Evolutionary conservation across 2,888 invertebrate genomes (phyloP).

Genomic region (Coleophora deauratella): DNA sequence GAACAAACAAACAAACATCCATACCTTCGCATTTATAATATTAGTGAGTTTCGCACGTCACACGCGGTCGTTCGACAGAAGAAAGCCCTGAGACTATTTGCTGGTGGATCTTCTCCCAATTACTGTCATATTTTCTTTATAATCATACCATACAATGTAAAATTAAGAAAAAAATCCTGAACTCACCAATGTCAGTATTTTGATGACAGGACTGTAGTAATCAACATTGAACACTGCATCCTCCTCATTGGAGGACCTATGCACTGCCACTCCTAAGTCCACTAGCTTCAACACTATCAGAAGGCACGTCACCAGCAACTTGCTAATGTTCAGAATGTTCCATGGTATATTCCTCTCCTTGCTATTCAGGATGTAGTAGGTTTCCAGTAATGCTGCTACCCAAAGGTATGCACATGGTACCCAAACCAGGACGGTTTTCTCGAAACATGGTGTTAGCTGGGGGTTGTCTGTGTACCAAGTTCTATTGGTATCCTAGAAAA

Average conservation of each 20-base stretch:
- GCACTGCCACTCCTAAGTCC: conserved; percentile 78
- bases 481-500: conserved; percentile 80
- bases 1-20: too few relatives aligned
- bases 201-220: conserved; percentile 84
- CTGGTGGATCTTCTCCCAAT: too few relatives aligned
- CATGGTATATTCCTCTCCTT: conserved; percentile 86
- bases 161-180: neutral
- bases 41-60: too few relatives aligned
- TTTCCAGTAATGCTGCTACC: conserved; percentile 82
- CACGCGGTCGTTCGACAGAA: too few relatives aligned
- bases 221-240: conserved; percentile 78
- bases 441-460: conserved; percentile 92
- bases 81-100: too few relatives aligned
- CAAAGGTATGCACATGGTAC: conserved; percentile 89
- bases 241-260: conserved; percentile 65
- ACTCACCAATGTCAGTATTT: conserved; percentile 89
- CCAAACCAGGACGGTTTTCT: conserved; percentile 93
- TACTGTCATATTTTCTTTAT: too few relatives aligned
- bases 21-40: too few relatives aligned
- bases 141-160: too few relatives aligned
- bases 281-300: conserved; percentile 79
- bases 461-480: conserved; percentile 90
- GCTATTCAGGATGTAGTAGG: conserved; percentile 83
- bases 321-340: conserved; percentile 81
- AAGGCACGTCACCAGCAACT: conserved; percentile 77